Percentiles rank a stretch among this genome's conserved stretches.
These are phyloP conservation scores for Achroia grisella DNA, from an alignment of 1,140 invertebrate species.

Conservation along the genomic window DNA sequence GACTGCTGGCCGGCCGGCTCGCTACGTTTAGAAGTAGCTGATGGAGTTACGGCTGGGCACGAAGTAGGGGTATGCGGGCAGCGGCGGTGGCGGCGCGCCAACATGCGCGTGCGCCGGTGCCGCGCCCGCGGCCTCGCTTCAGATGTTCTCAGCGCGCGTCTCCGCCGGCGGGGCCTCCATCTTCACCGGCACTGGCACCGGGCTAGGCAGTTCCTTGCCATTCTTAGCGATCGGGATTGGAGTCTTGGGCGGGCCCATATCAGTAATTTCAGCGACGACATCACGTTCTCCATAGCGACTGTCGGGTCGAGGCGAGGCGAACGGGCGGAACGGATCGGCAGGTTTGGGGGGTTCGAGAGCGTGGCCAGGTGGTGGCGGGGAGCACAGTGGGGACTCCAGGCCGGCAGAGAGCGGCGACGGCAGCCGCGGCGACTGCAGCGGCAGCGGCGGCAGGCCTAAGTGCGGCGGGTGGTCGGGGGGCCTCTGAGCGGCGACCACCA, in stretches of 20 bases:
- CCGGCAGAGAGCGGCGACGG: slow-evolving; percentile 56
- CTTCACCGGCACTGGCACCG: slow-evolving; percentile 48
- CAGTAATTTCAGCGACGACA: slow-evolving; percentile 39
- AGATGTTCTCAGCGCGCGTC: slow-evolving; percentile 53
- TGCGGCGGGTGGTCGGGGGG: slow-evolving; percentile 53
- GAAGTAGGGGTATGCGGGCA: slow-evolving; percentile 64
- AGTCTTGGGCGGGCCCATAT: slow-evolving; percentile 62
- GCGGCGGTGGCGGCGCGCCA: slow-evolving; percentile 41
- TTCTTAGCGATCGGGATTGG: slow-evolving; percentile 44
- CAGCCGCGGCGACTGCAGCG: slow-evolving; percentile 55
- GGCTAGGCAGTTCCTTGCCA: slow-evolving; percentile 50
- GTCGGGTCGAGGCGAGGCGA: slow-evolving; percentile 57
- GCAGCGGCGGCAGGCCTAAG: slow-evolving; percentile 47
- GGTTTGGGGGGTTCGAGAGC: slow-evolving; percentile 61
- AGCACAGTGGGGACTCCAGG: slow-evolving; percentile 62
- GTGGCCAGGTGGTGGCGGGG: slow-evolving; percentile 59
- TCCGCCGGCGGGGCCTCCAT: slow-evolving; percentile 51
- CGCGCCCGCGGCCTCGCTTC: slow-evolving; percentile 64
- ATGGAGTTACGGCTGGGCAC: slow-evolving; percentile 59
- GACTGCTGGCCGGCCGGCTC: not conserved
- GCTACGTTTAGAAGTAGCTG: slow-evolving; percentile 42
- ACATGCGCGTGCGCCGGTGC: slow-evolving; percentile 27
- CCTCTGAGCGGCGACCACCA: slow-evolving; percentile 63
- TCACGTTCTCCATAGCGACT: slow-evolving; percentile 55
- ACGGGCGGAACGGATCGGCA: slow-evolving; percentile 63